Evolutionary conservation across 35 echinoderm and acorn worm species (phyloP), one percentile per base, ranked within the genome.

Genomic region (Apostichopus californicus): DNA sequence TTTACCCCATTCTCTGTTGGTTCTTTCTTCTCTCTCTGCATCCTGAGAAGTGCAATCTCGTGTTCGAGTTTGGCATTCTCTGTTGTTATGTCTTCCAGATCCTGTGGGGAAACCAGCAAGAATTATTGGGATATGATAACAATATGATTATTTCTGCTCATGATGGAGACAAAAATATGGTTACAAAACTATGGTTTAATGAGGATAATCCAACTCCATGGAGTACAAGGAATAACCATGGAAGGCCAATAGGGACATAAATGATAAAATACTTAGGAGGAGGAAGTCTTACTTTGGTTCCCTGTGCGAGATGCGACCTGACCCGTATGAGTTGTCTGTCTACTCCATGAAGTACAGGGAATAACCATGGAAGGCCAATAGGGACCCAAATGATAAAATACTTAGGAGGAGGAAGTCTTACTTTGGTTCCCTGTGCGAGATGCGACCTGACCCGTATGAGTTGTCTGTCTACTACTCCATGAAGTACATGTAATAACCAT

Each of bases 401-500:
- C 64, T 68, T 6, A 17, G 64, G 64, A 17, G 64, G 64, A 13
- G 10, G 17, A 68, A 3, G 66, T 28, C 55, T 90, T 34, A 99
- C 97, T 94, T 99, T 99, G 4, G 95, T 99, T 57, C 97, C 95
- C 6, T 96, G 83, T 9, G 95, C 97, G 8, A 99, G 93, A 70
- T 99, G 93, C 73, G 88, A 91, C 54, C 97, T 96, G 15, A 99
- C 97, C 89, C 94, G 90, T 5, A 95, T 92, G 9, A 99, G 90
- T 28, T 99, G 90, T 52, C 93, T 54, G 87, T 99, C 95, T 15
- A 99, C 72, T 55, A 99, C 72, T 55, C 79, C 28, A 1, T 34
- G 28, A 34, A 34, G 28, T 34, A 34, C 28, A 34, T 0, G 28
- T 1, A 34, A 34, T 34, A 34, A 34, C 28, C 28, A 34, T 34